These are phyloP conservation scores for Epinephelus awoara DNA, from an alignment of 2,797 vertebrate species.

Conservation along the genomic window DNA sequence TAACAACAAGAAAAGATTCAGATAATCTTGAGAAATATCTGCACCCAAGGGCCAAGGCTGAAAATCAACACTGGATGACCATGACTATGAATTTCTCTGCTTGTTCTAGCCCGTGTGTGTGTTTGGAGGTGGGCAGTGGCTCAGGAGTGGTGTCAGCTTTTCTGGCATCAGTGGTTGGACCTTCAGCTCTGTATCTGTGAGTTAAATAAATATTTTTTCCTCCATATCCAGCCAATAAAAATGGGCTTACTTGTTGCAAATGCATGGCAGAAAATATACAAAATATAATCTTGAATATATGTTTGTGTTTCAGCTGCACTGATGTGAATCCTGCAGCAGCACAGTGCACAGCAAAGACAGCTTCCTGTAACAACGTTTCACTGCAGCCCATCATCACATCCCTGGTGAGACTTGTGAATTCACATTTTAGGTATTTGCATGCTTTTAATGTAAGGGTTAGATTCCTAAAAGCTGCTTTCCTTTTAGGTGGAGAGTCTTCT, in stretches of 20 bases:
- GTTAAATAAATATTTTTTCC: slow-evolving; percentile 49
- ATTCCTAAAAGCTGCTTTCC: fast-evolving
- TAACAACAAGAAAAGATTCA: too few relatives aligned
- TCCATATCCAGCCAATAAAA: too few relatives aligned
- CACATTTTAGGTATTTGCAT: background rate
- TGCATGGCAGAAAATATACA: background rate
- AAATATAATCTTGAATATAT: too few relatives aligned
- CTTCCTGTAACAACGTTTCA: slow-evolving; percentile 85
- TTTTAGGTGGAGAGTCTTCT: slow-evolving; percentile 88
- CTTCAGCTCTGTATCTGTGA: slow-evolving; percentile 90
- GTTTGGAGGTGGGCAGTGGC: slow-evolving; percentile 94
- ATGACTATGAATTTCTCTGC: background rate
- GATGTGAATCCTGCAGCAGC: slow-evolving; percentile 92
- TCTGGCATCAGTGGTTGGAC: slow-evolving; percentile 90
- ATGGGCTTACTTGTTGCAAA: too few relatives aligned
- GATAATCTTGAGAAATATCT: too few relatives aligned
- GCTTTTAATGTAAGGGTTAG: background rate
- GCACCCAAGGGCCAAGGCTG: too few relatives aligned
- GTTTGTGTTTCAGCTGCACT: slow-evolving; percentile 87
- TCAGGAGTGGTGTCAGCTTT: slow-evolving; percentile 95
- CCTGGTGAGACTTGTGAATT: slow-evolving; percentile 84
- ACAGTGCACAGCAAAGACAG: slow-evolving; percentile 89
- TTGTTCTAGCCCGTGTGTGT: slow-evolving; percentile 83
- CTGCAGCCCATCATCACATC: slow-evolving; percentile 92
- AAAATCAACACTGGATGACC: too few relatives aligned